These are phyloP conservation scores for Nycticorax nycticorax DNA, from an alignment of 2,113 vertebrate species.

Conservation along the genomic window DNA sequence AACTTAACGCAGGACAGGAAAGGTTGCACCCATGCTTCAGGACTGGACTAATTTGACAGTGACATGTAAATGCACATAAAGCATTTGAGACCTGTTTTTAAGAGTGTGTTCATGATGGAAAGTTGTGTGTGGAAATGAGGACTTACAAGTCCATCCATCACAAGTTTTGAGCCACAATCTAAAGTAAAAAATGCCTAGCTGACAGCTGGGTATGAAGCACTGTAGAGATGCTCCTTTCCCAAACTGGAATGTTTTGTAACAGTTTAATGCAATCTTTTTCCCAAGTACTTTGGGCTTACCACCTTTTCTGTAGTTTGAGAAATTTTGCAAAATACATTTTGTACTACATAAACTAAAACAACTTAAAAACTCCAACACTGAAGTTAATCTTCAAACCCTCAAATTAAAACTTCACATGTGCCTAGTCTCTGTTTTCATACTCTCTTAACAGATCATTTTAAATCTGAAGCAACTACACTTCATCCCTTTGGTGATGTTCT, in stretches of 20 bases:
- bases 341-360: not conserved
- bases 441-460: not conserved
- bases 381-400: not conserved
- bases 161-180: not conserved
- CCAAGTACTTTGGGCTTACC: not conserved
- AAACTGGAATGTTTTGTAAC: not conserved
- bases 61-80: not conserved
- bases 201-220: not conserved
- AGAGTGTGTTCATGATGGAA: not conserved
- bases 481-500: not conserved
- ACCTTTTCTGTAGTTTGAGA: not conserved
- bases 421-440: not conserved
- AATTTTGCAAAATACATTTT: not conserved
- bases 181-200: not conserved
- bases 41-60: not conserved
- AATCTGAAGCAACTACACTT: not conserved
- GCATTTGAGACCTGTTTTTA: not conserved
- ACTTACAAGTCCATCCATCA: not conserved
- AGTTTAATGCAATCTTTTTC: not conserved
- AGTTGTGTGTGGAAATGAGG: not conserved
- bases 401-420: not conserved
- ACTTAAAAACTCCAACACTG: not conserved
- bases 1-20: not conserved
- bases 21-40: not conserved
- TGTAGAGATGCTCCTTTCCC: not conserved